Evolutionary conservation across 2,113 vertebrate species (phyloP).

Genomic region (Ciconia stormi): DNA sequence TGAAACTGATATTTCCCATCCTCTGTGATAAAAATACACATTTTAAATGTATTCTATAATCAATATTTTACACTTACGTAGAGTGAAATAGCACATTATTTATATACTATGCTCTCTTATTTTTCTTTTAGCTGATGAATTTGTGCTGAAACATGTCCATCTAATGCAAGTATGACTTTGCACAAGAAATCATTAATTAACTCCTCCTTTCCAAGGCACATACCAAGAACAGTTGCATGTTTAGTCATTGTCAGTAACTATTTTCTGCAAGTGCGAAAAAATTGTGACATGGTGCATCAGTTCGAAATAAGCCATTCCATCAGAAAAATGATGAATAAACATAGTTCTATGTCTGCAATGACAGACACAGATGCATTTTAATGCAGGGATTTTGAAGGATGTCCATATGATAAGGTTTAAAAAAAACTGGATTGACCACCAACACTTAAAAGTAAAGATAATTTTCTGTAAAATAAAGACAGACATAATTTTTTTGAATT

Average conservation of each 20-base stretch:
- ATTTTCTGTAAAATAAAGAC: neutral
- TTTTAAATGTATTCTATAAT: neutral
- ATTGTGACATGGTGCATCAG: neutral
- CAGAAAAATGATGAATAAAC: neutral
- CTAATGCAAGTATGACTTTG: neutral
- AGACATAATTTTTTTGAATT: neutral
- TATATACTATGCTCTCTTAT: neutral
- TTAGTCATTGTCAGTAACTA: conserved; percentile 42
- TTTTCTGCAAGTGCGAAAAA: conserved; percentile 24
- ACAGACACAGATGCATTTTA: neutral
- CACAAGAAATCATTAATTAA: neutral
- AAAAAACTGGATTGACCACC: neutral
- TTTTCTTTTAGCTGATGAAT: conserved; percentile 8
- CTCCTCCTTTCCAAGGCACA: neutral
- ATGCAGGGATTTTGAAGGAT: neutral
- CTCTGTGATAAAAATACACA: neutral
- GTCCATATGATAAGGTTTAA: neutral
- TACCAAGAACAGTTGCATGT: neutral
- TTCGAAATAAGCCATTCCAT: neutral
- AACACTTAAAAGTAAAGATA: neutral
- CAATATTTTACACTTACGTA: neutral
- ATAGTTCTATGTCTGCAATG: neutral
- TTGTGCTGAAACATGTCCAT: neutral
- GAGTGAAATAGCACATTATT: conserved; percentile 3
- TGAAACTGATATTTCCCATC: neutral